These are phyloP conservation scores for Sorex maritimensis DNA, from an alignment of 2,797 vertebrate genomes.

Conservation along the genomic window DNA sequence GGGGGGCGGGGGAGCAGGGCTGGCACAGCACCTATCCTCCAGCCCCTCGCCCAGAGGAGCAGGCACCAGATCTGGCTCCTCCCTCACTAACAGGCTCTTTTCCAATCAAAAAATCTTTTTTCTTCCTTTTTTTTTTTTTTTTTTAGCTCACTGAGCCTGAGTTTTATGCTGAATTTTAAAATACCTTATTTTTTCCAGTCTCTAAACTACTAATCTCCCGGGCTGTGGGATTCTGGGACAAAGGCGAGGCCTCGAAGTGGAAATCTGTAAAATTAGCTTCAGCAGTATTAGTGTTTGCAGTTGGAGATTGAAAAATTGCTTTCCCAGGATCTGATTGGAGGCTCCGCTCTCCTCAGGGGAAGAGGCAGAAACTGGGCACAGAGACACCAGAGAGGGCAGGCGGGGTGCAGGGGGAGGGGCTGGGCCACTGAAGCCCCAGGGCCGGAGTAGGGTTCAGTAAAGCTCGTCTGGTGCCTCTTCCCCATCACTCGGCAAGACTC, in stretches of 20 bases:
- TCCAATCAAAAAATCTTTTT: conserved; percentile 54
- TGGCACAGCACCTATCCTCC: background rate
- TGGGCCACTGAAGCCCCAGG: background rate
- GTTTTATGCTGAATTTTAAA: conserved; percentile 91
- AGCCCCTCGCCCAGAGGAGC: background rate
- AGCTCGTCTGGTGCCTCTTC: background rate
- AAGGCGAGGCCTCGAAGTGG: conserved; percentile 90
- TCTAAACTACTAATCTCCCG: conserved; percentile 91
- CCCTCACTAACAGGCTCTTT: conserved; percentile 83
- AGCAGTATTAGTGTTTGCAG: conserved; percentile 90
- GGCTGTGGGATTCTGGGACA: conserved; percentile 92
- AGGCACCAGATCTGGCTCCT: conserved; percentile 51
- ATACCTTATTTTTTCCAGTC: conserved; percentile 90
- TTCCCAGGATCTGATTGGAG: conserved; percentile 84
- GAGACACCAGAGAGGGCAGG: background rate
- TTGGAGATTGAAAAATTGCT: conserved; percentile 89
- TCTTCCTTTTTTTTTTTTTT: conserved; percentile 77
- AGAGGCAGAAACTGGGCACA: conserved; percentile 53
- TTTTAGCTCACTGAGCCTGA: conserved; percentile 87
- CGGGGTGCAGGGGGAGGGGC: background rate
- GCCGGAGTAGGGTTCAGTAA: background rate
- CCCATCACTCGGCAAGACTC: background rate
- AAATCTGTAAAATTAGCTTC: conserved; percentile 94
- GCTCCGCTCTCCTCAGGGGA: conserved; percentile 64
- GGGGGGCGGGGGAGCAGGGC: background rate